phyloP scores from a whole-genome alignment of 30 jellyfish, hydroid and myxozoan genomes.

The Pseudorhiza aurosa region DNA sequence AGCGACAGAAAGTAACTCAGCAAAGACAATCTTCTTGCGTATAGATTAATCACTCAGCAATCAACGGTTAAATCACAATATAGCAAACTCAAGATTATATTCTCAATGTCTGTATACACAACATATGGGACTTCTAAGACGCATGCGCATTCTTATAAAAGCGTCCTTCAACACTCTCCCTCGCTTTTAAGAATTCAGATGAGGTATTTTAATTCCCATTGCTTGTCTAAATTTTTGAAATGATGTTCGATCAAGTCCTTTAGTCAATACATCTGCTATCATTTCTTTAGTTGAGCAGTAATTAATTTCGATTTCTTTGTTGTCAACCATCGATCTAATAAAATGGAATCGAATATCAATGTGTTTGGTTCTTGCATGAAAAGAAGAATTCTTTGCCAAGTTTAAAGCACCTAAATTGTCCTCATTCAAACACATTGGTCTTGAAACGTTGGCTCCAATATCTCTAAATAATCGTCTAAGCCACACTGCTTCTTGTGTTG shows the following conservation, averaged over 20 bases:
- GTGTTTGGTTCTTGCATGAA: conserved; percentile 12
- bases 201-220: conserved; percentile 9
- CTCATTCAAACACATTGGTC: conserved; percentile 5
- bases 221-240: conserved; percentile 7
- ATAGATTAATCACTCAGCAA: too few relatives aligned
- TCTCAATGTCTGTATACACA: too few relatives aligned
- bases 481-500: conserved; percentile 56
- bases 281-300: conserved; percentile 5
- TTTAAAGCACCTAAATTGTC: conserved; percentile 23
- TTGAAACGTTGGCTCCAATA: not conserved
- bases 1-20: too few relatives aligned
- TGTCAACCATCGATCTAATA: not conserved
- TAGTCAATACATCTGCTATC: conserved; percentile 13
- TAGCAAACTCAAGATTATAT: too few relatives aligned
- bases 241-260: not conserved
- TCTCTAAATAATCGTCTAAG: conserved; percentile 6
- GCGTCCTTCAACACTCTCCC: conserved; percentile 1
- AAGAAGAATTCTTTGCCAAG: not conserved
- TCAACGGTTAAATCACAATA: too few relatives aligned
- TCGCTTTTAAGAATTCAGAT: not conserved
- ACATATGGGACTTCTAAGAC: too few relatives aligned
- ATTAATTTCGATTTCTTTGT: not conserved
- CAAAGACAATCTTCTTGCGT: too few relatives aligned
- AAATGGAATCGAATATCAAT: conserved; percentile 17
- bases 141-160: too few relatives aligned